Evolutionary conservation across 2,888 invertebrate genomes (phyloP).

Genomic region (Entomobrya multifasciata): DNA sequence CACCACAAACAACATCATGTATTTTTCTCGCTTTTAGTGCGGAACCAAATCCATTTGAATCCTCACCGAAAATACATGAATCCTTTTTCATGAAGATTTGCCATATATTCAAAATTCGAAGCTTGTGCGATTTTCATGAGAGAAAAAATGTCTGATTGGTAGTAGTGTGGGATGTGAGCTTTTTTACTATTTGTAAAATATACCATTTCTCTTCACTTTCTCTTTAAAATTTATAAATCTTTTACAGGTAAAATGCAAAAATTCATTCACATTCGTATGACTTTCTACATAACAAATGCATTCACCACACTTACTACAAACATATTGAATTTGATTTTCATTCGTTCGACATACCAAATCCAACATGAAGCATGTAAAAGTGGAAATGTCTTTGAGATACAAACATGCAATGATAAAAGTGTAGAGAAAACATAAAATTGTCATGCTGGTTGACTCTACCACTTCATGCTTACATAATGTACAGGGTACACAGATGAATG

Average conservation of each 20-base stretch:
- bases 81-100: not conserved
- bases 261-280: slow-evolving; percentile 18
- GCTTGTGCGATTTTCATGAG: not conserved
- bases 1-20: slow-evolving; percentile 5
- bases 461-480: not conserved
- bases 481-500: not conserved
- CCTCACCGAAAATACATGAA: not conserved
- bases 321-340: slow-evolving; percentile 41
- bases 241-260: slow-evolving; percentile 19
- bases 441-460: slow-evolving; percentile 33
- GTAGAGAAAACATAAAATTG: slow-evolving; percentile 30
- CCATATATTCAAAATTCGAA: not conserved
- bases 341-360: slow-evolving; percentile 3
- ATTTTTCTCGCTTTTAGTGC: not conserved
- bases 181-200: slow-evolving; percentile 12
- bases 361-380: not conserved
- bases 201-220: not conserved
- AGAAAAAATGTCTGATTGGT: not conserved
- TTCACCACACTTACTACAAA: not conserved
- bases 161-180: too few relatives aligned
- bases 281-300: not conserved
- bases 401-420: not conserved
- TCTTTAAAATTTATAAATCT: not conserved
- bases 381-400: slow-evolving; percentile 2
- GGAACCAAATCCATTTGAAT: not conserved